Percentiles rank a stretch among this genome's conserved stretches.
Evolutionary conservation across 2,113 vertebrate species (phyloP).

Genomic region (Takifugu bimaculatus): DNA sequence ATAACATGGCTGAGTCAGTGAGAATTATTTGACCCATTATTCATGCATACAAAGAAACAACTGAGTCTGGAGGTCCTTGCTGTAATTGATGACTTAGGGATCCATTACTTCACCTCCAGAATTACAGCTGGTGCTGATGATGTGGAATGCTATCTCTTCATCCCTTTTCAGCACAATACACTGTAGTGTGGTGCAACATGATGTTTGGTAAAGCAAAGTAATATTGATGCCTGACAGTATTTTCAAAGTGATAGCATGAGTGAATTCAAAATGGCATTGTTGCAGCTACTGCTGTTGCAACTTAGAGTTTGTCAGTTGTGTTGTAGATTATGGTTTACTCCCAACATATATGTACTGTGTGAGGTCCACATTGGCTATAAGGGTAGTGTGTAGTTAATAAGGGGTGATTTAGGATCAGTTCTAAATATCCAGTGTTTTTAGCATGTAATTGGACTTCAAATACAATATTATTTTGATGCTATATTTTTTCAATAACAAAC

Average conservation of each 20-base stretch:
- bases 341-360: slow-evolving; percentile 2
- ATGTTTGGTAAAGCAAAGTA: slow-evolving; percentile 4
- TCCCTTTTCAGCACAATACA: slow-evolving; percentile 1
- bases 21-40: slow-evolving; percentile 16
- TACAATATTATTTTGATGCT: too few species aligned
- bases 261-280: slow-evolving; percentile 25
- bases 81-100: slow-evolving; percentile 32
- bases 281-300: not conserved
- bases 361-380: too few species aligned
- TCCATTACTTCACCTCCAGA: slow-evolving; percentile 16
- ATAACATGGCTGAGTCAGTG: slow-evolving; percentile 16
- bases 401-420: too few species aligned
- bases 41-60: slow-evolving; percentile 1
- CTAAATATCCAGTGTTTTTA: too few species aligned
- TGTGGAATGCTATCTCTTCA: slow-evolving; percentile 40
- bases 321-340: slow-evolving; percentile 12
- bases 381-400: not conserved
- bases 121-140: too few species aligned
- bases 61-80: slow-evolving; percentile 2
- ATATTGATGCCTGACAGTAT: slow-evolving; percentile 10
- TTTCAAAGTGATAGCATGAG: slow-evolving; percentile 54
- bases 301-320: slow-evolving; percentile 38
- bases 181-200: not conserved
- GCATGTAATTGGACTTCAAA: too few species aligned
- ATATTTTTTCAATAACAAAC: too few species aligned